Evolutionary conservation across 2,113 vertebrate species (phyloP), one percentile per base, ranked within the genome.

Genomic region (Osmerus eperlanus): DNA sequence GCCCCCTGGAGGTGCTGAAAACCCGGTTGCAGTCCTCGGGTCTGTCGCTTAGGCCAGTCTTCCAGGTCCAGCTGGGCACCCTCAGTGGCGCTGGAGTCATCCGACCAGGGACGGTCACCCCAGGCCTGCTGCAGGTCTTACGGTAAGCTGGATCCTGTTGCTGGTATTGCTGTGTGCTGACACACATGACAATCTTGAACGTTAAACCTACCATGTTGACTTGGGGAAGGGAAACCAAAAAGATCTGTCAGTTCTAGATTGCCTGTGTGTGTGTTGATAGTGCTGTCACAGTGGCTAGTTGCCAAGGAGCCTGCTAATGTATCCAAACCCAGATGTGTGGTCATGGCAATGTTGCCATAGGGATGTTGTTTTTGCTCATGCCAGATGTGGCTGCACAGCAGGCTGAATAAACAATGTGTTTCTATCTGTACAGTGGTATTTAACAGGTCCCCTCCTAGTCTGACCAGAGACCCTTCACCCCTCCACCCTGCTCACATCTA

Each of bases 1-100:
- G 96, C 76, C 97, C 97, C 1, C 89, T 99, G 28, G 97, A 99
- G 86, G 96, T 99, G 78, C 91, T 98, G 77, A 99, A 99, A 90
- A 99, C 96, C 0, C 89, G 97, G 68, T 83, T 99, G 3, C 97
- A 99, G 55, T 98, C 96, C 13, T 99, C 97, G 0, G 93, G 94
- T 63, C 79, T 99, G 12, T 84, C 93, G n/a, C 93, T 99, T 54
- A 88, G 94, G 70, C 90, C 96, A 0, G 85, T 99, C 71, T 93
- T 95, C 51, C 97, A 99, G 84, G 95, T 99, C 59, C 96, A 99
- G 66, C 90, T 99, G 76, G 96, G 96, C 53, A 94, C 96, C 59
- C 84, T 98, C 51, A 97, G 85, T 8, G 95, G 94, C 9, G 90
- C 96, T 0, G 95, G 96, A 3, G 82, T 98, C 82, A 94, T 98